Evolutionary conservation across 2,888 invertebrate genomes (phyloP).

Genomic region (Brenthis daphne): DNA sequence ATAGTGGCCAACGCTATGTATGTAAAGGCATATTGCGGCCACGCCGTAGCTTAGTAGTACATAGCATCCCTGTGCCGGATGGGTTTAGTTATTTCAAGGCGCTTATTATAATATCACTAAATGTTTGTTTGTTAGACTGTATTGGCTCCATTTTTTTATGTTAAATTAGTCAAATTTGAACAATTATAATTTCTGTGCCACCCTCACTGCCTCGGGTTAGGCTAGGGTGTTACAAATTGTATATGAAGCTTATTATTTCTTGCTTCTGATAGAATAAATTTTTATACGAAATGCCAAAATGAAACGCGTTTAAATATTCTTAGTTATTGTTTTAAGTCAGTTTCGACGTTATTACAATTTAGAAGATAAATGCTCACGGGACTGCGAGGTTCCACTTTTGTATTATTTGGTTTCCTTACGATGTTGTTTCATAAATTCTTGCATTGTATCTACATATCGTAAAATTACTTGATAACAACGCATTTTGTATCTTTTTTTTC

Average conservation of each 20-base stretch:
- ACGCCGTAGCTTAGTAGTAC: slow-evolving; percentile 21
- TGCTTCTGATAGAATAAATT: slow-evolving; percentile 31
- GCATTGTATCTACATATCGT: slow-evolving; percentile 16
- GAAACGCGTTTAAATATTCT: slow-evolving; percentile 30
- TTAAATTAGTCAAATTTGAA: slow-evolving; percentile 25
- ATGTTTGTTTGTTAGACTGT: slow-evolving; percentile 14
- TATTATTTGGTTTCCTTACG: slow-evolving; percentile 3
- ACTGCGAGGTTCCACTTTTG: slow-evolving; percentile 17
- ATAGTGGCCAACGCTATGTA: slow-evolving; percentile 5
- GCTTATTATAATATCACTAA: slow-evolving; percentile 7
- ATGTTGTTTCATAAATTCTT: slow-evolving; percentile 10
- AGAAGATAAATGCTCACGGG: slow-evolving; percentile 32
- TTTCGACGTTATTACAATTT: slow-evolving; percentile 25
- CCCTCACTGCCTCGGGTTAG: slow-evolving; percentile 5
- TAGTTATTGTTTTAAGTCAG: slow-evolving; percentile 29
- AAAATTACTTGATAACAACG: slow-evolving; percentile 7
- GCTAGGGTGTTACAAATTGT: slow-evolving; percentile 13
- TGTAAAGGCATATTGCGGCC: slow-evolving; percentile 10
- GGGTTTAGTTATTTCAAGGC: slow-evolving; percentile 16
- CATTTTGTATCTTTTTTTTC: background rate
- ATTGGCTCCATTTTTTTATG: slow-evolving; percentile 20
- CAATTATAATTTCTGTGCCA: slow-evolving; percentile 7
- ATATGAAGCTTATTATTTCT: slow-evolving; percentile 20
- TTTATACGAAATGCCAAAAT: slow-evolving; percentile 36
- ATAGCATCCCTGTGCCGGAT: slow-evolving; percentile 10